phyloP scores from a whole-genome alignment of 2,888 invertebrate genomes.

The Idaea biselata region DNA sequence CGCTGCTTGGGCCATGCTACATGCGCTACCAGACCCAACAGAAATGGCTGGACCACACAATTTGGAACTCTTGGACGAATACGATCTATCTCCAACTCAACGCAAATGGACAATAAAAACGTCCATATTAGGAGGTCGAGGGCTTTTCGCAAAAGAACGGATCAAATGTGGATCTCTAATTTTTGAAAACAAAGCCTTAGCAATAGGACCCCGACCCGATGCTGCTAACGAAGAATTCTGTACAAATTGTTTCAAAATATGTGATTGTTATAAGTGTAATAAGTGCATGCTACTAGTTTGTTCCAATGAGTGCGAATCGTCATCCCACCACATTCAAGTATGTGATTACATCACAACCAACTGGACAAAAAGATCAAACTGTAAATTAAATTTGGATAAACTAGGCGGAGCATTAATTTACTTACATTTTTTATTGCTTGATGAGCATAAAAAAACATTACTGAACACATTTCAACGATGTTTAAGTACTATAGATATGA shows the following conservation, averaged over 20 bases:
- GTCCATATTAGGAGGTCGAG: conserved; percentile 84
- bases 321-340: conserved; percentile 77
- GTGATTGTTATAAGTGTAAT: conserved; percentile 72
- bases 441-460: conserved; percentile 61
- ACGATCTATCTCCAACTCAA: conserved; percentile 28
- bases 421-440: conserved; percentile 51
- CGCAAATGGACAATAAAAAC: conserved; percentile 78
- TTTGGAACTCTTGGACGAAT: conserved; percentile 25
- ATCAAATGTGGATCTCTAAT: conserved; percentile 84
- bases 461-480: conserved; percentile 68
- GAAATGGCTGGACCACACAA: conserved; percentile 35
- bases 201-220: conserved; percentile 83
- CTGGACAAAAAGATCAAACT: conserved; percentile 60
- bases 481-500: conserved; percentile 48
- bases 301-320: conserved; percentile 78
- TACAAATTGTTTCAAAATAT: conserved; percentile 80
- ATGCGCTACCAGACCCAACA: conserved; percentile 23
- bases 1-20: conserved; percentile 38
- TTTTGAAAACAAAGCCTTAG: conserved; percentile 84
- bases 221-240: conserved; percentile 78
- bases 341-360: conserved; percentile 81
- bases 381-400: conserved; percentile 30
- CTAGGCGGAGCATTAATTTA: conserved; percentile 50
- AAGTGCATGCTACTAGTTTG: conserved; percentile 85
- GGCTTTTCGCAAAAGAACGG: conserved; percentile 83